Conservation (phyloP, 2,113 vertebrate species). For the Steatornis caripensis region DNA sequence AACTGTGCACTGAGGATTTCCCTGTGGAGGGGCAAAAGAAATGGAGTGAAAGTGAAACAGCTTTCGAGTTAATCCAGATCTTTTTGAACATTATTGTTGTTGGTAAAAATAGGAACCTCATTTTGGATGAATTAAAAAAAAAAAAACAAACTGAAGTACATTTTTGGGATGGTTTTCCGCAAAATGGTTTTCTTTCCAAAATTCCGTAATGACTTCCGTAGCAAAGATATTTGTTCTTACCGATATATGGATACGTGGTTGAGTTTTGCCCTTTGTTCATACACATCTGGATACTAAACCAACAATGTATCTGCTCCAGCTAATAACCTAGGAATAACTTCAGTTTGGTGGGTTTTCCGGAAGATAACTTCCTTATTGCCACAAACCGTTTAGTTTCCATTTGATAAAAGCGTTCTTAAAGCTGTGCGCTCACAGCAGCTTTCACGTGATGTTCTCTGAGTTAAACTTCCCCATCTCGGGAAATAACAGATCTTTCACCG, state of each 20-base stretch:
- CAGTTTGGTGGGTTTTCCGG: not conserved
- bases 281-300: not conserved
- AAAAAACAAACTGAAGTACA: not conserved
- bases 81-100: not conserved
- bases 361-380: not conserved
- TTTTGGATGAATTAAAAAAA: not conserved
- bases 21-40: constrained; percentile 52
- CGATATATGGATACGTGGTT: not conserved
- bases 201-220: not conserved
- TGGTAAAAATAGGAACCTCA: constrained; percentile 8
- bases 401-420: not conserved
- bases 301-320: not conserved
- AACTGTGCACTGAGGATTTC: constrained; percentile 38
- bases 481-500: not conserved
- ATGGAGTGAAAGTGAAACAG: constrained; percentile 63
- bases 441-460: not conserved
- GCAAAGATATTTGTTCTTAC: not conserved
- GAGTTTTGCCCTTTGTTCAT: not conserved
- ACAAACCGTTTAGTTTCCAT: not conserved
- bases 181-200: not conserved
- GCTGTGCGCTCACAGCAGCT: not conserved
- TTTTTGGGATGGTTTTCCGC: not conserved
- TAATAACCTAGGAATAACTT: not conserved
- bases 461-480: not conserved
- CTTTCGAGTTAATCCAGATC: constrained; percentile 47